Evolutionary conservation across 2,113 vertebrate genomes (phyloP), one percentile per base, ranked within the genome.

Genomic region (Equus przewalskii): DNA sequence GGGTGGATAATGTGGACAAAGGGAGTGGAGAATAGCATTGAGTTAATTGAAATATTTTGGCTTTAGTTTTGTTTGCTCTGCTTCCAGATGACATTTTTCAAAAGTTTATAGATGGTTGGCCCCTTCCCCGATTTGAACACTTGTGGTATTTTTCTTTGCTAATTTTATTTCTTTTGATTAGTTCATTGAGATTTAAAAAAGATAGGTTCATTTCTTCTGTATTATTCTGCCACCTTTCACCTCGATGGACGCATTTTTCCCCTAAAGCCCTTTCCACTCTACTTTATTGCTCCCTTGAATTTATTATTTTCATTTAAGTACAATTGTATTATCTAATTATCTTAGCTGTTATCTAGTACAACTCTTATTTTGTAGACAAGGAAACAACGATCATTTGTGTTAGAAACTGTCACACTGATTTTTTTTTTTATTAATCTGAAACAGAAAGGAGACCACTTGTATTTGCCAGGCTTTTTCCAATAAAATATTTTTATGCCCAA

Each of bases 251-350:
- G 6, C 36, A 30, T 54, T 79, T 70, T 60, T 33, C 22, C 41
- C 36, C 19, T 21, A 49, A 62, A 86, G 22, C 33, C 24, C 75
- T 95, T 96, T 41, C 36, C 10, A 18, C 28, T 97, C 49, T 91
- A 58, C 44, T 24, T 81, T 72, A 10, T 28, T 79, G 56, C 73
- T 60, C 78, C 51, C n/a, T 30, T 3, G 78, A 78, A 51, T 82
- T 94, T 97, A 79, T 44, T 92, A 5, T 83, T 73, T 92, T 65
- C 33, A 58, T 70, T 94, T 91, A 80, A 79, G 41, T 80, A 72
- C 30, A 84, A 3, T 72, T 54, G 14, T 81, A 72, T 33, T 86
- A 73, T 81, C 51, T 88, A 46, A 80, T 76, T 93, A 60, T 64
- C 51, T 81, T 79, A 91, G 72, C 41, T 84, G 51, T 70, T 69